Conservation (phyloP, 2,888 invertebrate species). For the Aphrophora alni region DNA sequence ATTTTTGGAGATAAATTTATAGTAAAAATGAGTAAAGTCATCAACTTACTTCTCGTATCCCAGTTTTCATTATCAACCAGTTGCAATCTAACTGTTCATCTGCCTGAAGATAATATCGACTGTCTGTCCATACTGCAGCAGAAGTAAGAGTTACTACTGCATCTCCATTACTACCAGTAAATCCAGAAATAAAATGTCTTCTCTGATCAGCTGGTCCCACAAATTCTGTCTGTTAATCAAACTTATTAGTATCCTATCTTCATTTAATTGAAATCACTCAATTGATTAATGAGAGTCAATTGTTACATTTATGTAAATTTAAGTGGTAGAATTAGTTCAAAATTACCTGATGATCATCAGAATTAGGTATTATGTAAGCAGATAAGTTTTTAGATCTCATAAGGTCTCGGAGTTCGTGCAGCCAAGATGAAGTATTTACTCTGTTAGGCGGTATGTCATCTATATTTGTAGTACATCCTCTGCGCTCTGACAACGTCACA, state of each 20-base stretch:
- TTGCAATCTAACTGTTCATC: slow-evolving; percentile 76
- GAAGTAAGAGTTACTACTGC: slow-evolving; percentile 77
- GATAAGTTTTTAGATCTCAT: slow-evolving; percentile 44
- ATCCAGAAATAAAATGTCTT: slow-evolving; percentile 84
- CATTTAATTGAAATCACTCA: no score
- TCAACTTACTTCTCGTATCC: slow-evolving; percentile 46
- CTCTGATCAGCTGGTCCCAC: slow-evolving; percentile 84
- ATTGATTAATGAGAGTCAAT: no score
- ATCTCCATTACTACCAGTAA: slow-evolving; percentile 90
- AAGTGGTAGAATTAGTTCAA: background rate
- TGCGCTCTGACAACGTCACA: slow-evolving; percentile 23
- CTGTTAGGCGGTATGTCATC: slow-evolving; percentile 24
- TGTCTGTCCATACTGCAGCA: slow-evolving; percentile 96
- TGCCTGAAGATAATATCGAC: slow-evolving; percentile 93
- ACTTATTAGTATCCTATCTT: no score
- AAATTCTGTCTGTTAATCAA: slow-evolving; percentile 78
- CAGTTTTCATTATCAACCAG: slow-evolving; percentile 90
- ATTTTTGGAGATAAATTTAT: background rate
- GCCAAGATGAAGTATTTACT: slow-evolving; percentile 37
- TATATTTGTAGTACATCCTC: slow-evolving; percentile 14
- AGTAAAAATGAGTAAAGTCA: background rate
- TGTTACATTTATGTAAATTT: no score
- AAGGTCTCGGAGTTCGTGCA: slow-evolving; percentile 42
- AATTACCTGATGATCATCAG: slow-evolving; percentile 51
- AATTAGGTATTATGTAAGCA: slow-evolving; percentile 50